Evolutionary conservation across 1,140 invertebrate species (phyloP).

Genomic region (Drosophila micromelanica): DNA sequence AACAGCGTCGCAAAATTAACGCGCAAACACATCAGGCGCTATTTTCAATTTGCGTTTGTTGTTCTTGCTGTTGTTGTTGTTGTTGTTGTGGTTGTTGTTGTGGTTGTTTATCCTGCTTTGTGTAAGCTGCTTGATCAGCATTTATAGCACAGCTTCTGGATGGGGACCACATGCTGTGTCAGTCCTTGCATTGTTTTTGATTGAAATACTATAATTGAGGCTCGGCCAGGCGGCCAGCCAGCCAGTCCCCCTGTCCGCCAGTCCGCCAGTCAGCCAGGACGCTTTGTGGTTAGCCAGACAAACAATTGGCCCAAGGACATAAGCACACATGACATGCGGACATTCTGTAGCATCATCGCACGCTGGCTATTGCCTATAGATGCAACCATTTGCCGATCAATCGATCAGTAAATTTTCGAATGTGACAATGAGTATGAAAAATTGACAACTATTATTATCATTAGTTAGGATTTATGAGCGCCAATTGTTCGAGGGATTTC

Average conservation of each 20-base stretch:
- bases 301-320: conserved; percentile 36
- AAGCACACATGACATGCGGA: conserved; percentile 29
- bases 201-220: background rate
- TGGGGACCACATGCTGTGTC: conserved; percentile 69
- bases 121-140: conserved; percentile 28
- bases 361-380: conserved; percentile 1
- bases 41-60: conserved; percentile 72
- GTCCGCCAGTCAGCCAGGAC: conserved; percentile 18
- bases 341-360: conserved; percentile 47
- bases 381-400: conserved; percentile 42
- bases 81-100: conserved; percentile 11
- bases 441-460: conserved; percentile 78
- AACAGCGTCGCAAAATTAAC: conserved; percentile 66
- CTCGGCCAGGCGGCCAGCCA: background rate
- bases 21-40: conserved; percentile 80
- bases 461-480: conserved; percentile 70
- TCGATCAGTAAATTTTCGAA: conserved; percentile 40
- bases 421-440: conserved; percentile 58
- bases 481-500: conserved; percentile 39
- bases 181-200: conserved; percentile 33
- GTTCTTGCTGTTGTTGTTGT: too few relatives aligned
- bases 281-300: conserved; percentile 69
- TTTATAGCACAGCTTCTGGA: conserved; percentile 26
- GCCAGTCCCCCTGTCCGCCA: background rate
- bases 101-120: conserved; percentile 26